Evolutionary conservation across 2,888 invertebrate species (phyloP), one percentile per base, ranked within the genome.

Genomic region (Nineta flava): DNA sequence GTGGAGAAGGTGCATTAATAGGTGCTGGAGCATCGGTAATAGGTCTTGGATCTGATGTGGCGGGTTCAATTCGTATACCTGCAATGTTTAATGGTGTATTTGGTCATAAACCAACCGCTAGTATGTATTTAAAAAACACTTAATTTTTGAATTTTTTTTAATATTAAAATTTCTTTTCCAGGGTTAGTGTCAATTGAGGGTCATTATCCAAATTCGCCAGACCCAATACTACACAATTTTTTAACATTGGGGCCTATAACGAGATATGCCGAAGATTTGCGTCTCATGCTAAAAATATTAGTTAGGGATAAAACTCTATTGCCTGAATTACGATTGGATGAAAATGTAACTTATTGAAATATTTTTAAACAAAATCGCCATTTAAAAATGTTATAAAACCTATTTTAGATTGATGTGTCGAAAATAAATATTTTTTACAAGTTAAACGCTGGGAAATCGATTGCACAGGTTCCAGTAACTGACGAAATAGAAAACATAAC

Each of bases 61-160:
- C 82, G 9, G 93, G 93, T 47, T 90, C 90, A 48, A 87, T 92
- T 57, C 75, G 93, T 21, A 70, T 92, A 61, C 93, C 93, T 0
- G 75, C 83, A n/a, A 76, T 83, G 55, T 90, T 83, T 65, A 87
- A 83, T 66, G 92, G 93, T 1, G 71, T 93, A 35, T 92, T 85
- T 65, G 92, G 91, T 1, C 88, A 91, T 64, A 91, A 91, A 60
- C 83, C 90, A 2, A 81, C 86, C 41, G 73, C 80, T 4, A 77
- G 86, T 76, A 62, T 71, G 54, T 46, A 42, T 43, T 15, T n/a
- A n/a, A n/a, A 26, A 26, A 26, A 6, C 7, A 3, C 7, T 26
- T 32, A 13, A 26, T 12, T 9, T 32, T 31, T 31, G 21, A 26
- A 3, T 26, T 7, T 26, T 26, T 26, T 26, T 26, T 7, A 26